These are phyloP conservation scores for Arremon brunneinucha DNA, from an alignment of 2,797 vertebrate species.

Conservation along the genomic window DNA sequence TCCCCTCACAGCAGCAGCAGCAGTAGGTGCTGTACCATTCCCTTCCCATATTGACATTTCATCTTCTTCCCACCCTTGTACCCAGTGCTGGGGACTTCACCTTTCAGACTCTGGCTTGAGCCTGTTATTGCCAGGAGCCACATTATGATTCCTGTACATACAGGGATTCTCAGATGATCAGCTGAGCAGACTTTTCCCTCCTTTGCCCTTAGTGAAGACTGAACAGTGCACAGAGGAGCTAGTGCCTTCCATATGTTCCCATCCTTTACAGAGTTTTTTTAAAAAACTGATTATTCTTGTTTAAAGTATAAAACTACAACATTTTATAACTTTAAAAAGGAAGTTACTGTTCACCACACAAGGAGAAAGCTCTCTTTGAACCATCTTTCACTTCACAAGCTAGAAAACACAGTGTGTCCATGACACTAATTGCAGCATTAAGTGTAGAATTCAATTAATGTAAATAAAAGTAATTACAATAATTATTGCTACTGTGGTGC, in stretches of 20 bases:
- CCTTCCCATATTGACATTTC: background rate
- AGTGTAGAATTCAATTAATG: slow-evolving; percentile 20
- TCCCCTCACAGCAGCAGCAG: background rate
- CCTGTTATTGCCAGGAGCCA: background rate
- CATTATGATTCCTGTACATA: background rate
- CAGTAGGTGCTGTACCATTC: background rate
- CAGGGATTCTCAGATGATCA: background rate
- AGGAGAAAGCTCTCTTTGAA: background rate
- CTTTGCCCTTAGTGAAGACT: background rate
- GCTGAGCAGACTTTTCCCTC: background rate
- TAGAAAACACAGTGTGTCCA: slow-evolving; percentile 12
- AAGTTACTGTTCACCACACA: background rate
- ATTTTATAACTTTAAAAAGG: background rate
- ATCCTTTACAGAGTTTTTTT: background rate
- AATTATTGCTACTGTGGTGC: slow-evolving; percentile 41
- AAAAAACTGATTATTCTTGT: background rate
- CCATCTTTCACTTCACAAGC: background rate
- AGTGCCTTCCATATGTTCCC: background rate
- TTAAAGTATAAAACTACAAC: background rate
- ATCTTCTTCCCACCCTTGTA: background rate
- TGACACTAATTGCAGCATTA: slow-evolving; percentile 42
- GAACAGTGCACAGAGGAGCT: background rate
- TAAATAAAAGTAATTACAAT: slow-evolving; percentile 59
- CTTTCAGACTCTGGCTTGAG: background rate
- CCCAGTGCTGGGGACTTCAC: background rate